Percentiles rank a stretch among this genome's conserved stretches.
phyloP scores from a whole-genome alignment of 2,888 invertebrate species.

The Perdita meconis region DNA sequence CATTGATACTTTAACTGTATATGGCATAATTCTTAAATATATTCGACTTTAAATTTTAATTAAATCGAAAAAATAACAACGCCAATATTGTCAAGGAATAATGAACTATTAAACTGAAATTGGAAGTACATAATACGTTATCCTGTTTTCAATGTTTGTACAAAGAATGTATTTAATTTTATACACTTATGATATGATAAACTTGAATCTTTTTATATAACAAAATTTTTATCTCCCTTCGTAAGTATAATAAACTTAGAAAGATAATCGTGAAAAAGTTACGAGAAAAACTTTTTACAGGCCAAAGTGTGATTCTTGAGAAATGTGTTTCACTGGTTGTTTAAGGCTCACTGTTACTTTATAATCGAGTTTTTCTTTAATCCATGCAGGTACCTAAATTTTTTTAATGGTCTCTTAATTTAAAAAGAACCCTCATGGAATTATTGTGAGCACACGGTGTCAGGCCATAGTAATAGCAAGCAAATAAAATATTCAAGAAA shows the following conservation, averaged over 20 bases:
- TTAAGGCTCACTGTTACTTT: conserved; percentile 7
- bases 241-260: not conserved
- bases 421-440: not conserved
- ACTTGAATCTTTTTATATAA: not conserved
- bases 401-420: conserved; percentile 7
- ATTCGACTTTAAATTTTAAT: conserved; percentile 6
- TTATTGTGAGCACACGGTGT: not conserved
- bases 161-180: not conserved
- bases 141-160: not conserved
- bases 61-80: not conserved
- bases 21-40: not conserved
- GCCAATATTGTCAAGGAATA: not conserved
- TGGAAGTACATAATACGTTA: not conserved
- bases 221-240: not conserved
- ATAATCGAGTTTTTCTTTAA: not conserved
- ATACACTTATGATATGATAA: not conserved
- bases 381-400: not conserved
- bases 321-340: not conserved
- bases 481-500: not conserved
- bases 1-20: not conserved
- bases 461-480: not conserved
- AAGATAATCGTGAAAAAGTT: not conserved
- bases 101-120: conserved; percentile 12
- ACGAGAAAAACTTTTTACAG: not conserved
- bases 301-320: conserved; percentile 8